A percentile compares a stretch with the other conserved stretches of the same genome.
Evolutionary conservation across 2,797 vertebrate genomes (phyloP).

Genomic region (Mus caroli): DNA sequence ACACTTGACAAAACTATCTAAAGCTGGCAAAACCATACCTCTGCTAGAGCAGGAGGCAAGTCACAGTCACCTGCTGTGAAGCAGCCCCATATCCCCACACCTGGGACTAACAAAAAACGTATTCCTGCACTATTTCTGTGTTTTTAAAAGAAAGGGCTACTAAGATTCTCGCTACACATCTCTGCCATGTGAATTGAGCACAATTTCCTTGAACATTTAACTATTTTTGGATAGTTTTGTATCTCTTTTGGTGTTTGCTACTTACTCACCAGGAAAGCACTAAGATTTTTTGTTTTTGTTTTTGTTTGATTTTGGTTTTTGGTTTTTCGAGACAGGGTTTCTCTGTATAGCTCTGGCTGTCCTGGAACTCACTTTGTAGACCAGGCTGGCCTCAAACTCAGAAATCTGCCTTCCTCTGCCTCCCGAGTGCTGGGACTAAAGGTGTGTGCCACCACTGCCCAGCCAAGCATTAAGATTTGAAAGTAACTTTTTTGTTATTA

Average conservation of each 20-base stretch:
- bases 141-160: neutral
- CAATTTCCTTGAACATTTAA: neutral
- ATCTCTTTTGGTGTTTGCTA: neutral
- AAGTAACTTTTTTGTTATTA: neutral
- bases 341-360: no score
- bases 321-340: no score
- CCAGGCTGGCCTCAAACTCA: no score
- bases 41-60: neutral
- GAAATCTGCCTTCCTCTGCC: no score
- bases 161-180: neutral
- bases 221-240: neutral
- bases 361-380: no score
- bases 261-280: conserved; percentile 13
- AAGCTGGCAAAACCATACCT: neutral
- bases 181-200: neutral
- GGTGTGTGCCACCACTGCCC: no score
- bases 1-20: neutral
- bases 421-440: no score
- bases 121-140: neutral
- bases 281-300: no score
- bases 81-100: neutral
- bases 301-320: no score
- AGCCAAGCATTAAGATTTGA: conserved; percentile 10
- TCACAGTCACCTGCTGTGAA: neutral
- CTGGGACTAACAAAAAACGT: neutral